phyloP scores from a whole-genome alignment of 2,113 vertebrate species.

The Vidua macroura region DNA sequence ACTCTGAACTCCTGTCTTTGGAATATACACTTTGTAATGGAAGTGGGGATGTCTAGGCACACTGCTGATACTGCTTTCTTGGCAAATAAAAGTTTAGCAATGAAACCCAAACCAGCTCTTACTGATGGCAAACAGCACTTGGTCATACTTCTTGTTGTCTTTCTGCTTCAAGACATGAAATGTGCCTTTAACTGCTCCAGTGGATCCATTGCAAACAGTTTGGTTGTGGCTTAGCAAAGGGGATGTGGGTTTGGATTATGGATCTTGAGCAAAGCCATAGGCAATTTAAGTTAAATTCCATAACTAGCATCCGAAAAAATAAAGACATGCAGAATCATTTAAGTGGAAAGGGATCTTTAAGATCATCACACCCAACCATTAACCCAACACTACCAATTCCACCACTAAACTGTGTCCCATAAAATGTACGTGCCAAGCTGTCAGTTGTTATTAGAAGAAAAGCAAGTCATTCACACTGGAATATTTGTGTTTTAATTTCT shows the following conservation, averaged over 20 bases:
- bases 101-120: not conserved
- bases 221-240: not conserved
- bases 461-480: not conserved
- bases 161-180: not conserved
- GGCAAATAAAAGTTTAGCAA: not conserved
- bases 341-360: not conserved
- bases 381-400: not conserved
- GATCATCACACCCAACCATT: not conserved
- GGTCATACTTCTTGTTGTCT: not conserved
- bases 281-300: not conserved
- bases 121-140: not conserved
- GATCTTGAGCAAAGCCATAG: not conserved
- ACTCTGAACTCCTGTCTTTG: not conserved
- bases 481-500: not conserved
- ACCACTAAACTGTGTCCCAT: not conserved
- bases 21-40: not conserved
- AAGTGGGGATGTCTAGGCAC: not conserved
- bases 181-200: not conserved
- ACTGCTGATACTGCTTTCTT: not conserved
- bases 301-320: not conserved
- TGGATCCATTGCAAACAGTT: not conserved
- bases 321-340: not conserved
- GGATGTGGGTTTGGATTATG: not conserved
- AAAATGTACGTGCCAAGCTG: not conserved
- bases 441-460: not conserved